Evolutionary conservation across 1,140 invertebrate genomes (phyloP), one percentile per base, ranked within the genome.

Genomic region (Saccostrea glomerata): DNA sequence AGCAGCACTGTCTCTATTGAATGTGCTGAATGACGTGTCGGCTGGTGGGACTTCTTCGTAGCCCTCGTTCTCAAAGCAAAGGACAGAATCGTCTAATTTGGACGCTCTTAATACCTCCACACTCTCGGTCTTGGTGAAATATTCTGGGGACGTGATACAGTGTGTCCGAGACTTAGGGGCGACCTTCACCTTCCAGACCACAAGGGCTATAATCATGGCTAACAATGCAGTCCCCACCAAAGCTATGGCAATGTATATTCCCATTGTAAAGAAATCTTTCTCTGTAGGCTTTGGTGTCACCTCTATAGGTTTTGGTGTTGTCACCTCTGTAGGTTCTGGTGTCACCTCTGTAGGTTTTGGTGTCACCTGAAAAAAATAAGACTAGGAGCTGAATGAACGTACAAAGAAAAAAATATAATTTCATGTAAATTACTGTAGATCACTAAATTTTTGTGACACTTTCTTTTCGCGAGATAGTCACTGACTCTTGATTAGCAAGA

Each of bases 101-200:
- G 30, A 25, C 17, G 23, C 15, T 12, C 30, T 25, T 3, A 40
- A 12, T 4, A 25, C 30, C 70, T 77, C 30, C 25, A 36, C 23
- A 13, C 70, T 77, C 70, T 36, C 70, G 0, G 70, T 11, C 30
- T 36, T 77, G 70, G 13, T 36, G 3, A 77, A 2, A 56, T 89
- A 89, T 30, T 85, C 84, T 1, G 82, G 83, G 66, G 63, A 82
- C 58, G 60, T 56, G 2, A 66, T 54, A 58, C 55, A 88, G 30
- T 60, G 55, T 25, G 92, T 92, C 86, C 92, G 91, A 4, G 90
- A 90, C 84, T 92, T 92, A 0, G 92, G 92, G 56, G 84, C 17
- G 20, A 92, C 23, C n/a, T 90, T 89, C 23, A 86, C 86, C 82
- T 90, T 90, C 91, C 90, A 92, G 11, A 90, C n/a, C 5, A 91